Percentiles rank a stretch among this genome's conserved stretches.
phyloP scores from a whole-genome alignment of 2,113 vertebrate species.

The Leptobrachium ailaonicum region DNA sequence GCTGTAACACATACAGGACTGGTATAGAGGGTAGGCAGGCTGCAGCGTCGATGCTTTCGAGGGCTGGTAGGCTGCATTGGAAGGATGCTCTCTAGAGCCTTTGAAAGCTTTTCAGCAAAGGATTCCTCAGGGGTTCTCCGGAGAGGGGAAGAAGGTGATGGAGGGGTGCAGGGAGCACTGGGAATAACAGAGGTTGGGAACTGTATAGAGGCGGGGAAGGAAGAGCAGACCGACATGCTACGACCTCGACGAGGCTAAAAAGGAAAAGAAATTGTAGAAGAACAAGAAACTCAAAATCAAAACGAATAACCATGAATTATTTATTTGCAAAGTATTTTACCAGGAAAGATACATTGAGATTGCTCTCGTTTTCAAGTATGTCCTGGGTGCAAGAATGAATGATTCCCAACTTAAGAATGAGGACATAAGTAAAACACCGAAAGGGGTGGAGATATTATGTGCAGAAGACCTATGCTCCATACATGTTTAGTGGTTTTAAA shows the following conservation, averaged over 20 bases:
- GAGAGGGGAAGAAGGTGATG: constrained; percentile 75
- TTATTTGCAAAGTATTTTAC: no score
- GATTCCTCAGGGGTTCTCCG: constrained; percentile 84
- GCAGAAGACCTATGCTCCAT: background rate
- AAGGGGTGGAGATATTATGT: background rate
- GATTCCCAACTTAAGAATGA: background rate
- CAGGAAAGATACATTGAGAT: no score
- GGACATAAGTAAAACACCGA: background rate
- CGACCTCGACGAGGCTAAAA: constrained; percentile 82
- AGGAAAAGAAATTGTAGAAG: constrained; percentile 73
- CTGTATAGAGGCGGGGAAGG: constrained; percentile 80
- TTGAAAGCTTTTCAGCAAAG: constrained; percentile 92
- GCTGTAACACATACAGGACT: constrained; percentile 89
- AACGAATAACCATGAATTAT: background rate
- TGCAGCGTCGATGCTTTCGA: constrained; percentile 85
- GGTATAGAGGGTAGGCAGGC: constrained; percentile 93
- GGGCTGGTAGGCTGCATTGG: constrained; percentile 85
- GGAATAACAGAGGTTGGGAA: constrained; percentile 74
- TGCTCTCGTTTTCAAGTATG: no score
- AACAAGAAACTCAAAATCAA: constrained; percentile 57
- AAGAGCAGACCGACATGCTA: constrained; percentile 97
- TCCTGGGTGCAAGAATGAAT: no score
- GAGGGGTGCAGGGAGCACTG: constrained; percentile 82
- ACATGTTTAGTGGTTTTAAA: background rate
- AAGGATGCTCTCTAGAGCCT: constrained; percentile 93